Evolutionary conservation across 2,797 vertebrate species (phyloP), one percentile per base, ranked within the genome.

Genomic region (Danio jaintianensis): DNA sequence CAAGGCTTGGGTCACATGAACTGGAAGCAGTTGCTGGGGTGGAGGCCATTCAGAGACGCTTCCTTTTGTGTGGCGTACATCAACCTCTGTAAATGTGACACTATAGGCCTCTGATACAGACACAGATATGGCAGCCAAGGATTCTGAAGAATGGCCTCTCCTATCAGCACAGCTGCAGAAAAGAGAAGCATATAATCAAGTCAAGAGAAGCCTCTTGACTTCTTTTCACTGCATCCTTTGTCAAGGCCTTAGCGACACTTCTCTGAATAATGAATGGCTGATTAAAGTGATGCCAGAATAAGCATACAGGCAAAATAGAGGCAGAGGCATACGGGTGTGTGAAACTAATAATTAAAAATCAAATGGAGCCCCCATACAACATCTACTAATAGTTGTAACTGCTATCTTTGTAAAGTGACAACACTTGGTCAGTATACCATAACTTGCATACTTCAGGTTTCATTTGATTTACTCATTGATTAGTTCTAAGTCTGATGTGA

Each of bases 161-260:
- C 61, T 92, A 91, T 91, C 90, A 82, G 77, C 78, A 70, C n/a
- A 45, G 80, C 78, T 85, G 82, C 89, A 93, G 89, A 87, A 83
- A 78, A 73, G 58, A 80, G 63, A 80, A 72, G 85, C 80, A 88
- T 87, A 88, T 70, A 58, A 85, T 87, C 83, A 72, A 72, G 71
- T 83, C 83, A 84, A 64, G 74, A 67, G 83, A 74, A 68, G 79
- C 79, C 82, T 58, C 82, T 64, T 82, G 62, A 78, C 83, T 80
- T 87, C 61, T 78, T 86, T 79, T 88, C 83, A 86, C 6, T 68
- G 67, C 74, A 70, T 74, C 63, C 64, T 45, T 43, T 70, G 75
- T 85, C 38, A 68, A 71, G 18, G 72, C 77, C 79, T 82, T 73
- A 85, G 83, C 85, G 83, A 59, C 79, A 68, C 55, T 83, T 85